Conservation (phyloP, 2,113 vertebrate species). For the Bagarius yarrelli region DNA sequence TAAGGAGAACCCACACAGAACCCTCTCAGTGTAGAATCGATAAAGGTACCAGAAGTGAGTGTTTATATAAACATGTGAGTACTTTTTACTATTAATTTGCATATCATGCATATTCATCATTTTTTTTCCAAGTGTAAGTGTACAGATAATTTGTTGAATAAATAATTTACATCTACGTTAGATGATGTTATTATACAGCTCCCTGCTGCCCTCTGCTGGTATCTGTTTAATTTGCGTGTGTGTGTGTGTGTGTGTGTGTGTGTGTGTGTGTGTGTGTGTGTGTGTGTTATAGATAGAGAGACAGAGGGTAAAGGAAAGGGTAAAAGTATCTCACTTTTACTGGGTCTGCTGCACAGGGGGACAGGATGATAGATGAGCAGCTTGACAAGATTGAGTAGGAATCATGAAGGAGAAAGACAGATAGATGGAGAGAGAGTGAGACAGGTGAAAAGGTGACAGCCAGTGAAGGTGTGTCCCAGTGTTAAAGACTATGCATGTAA, state of each 20-base stretch:
- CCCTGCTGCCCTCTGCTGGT: constrained; percentile 48
- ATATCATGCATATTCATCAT: not conserved
- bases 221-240: not conserved
- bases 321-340: constrained; percentile 44
- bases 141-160: not conserved
- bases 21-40: too few relatives aligned
- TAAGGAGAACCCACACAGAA: too few relatives aligned
- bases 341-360: constrained; percentile 37
- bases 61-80: too few relatives aligned
- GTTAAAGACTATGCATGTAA: constrained; percentile 15
- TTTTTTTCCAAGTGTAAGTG: not conserved
- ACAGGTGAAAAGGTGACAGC: constrained; percentile 18
- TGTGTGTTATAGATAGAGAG: constrained; percentile 10
- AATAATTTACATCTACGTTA: not conserved
- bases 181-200: constrained; percentile 28
- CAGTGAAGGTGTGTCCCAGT: constrained; percentile 28
- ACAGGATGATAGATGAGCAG: constrained; percentile 55
- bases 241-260: not conserved
- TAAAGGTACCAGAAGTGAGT: too few relatives aligned
- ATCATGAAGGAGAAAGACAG: constrained; percentile 6
- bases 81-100: not conserved
- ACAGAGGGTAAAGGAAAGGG: constrained; percentile 3
- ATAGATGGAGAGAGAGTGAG: constrained; percentile 2
- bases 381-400: constrained; percentile 38
- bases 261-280: constrained; percentile 13